phyloP scores from a whole-genome alignment of 2,797 vertebrate species.

The Danio jaintianensis region DNA sequence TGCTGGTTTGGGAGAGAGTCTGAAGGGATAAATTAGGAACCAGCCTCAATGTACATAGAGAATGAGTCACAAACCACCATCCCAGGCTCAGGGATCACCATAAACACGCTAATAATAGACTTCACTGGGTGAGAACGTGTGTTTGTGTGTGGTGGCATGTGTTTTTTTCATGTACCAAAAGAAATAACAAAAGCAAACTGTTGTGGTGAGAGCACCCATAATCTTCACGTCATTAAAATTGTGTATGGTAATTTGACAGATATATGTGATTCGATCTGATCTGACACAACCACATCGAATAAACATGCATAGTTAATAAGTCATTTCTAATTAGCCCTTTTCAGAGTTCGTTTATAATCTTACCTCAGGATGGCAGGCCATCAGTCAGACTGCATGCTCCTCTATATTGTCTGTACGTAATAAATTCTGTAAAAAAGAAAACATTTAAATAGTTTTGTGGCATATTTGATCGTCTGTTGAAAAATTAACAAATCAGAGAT shows the following conservation, averaged over 20 bases:
- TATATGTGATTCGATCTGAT: not conserved
- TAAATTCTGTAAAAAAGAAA: not conserved
- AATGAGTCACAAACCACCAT: conserved; percentile 24
- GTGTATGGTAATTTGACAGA: not conserved
- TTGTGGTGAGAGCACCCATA: not conserved
- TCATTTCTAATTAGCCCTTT: not conserved
- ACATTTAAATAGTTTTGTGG: not conserved
- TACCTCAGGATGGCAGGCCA: not conserved
- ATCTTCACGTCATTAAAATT: not conserved
- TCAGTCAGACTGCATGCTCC: not conserved
- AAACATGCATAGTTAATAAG: not conserved
- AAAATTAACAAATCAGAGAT: not conserved
- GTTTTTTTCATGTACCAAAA: not conserved
- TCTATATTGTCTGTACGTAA: not conserved
- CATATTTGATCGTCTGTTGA: not conserved
- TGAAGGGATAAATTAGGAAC: conserved; percentile 31
- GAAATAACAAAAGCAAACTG: not conserved
- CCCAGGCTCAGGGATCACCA: conserved; percentile 13
- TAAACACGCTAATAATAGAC: conserved; percentile 33
- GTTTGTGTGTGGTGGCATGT: not conserved
- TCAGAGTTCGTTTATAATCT: not conserved
- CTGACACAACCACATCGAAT: not conserved
- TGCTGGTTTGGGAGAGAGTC: conserved; percentile 43
- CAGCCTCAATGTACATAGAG: conserved; percentile 14
- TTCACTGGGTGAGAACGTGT: conserved; percentile 15